A percentile compares a stretch with the other conserved stretches of the same genome.
These are phyloP conservation scores for Cyclargus thomasi DNA, from an alignment of 1,140 invertebrate genomes.

Conservation along the genomic window DNA sequence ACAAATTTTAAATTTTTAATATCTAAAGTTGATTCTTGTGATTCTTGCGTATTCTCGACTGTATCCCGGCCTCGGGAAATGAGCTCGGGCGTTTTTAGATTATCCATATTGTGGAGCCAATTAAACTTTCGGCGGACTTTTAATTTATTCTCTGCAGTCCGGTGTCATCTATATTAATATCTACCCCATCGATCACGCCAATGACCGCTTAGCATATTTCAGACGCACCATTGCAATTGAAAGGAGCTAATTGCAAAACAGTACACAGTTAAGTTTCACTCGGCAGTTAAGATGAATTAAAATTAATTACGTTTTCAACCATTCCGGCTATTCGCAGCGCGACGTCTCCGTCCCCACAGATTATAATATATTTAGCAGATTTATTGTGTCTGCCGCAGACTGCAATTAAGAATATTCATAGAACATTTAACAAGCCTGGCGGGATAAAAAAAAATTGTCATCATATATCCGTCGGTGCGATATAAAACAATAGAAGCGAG, in stretches of 20 bases:
- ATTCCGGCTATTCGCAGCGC: background rate
- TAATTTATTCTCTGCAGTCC: background rate
- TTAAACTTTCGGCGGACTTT: background rate
- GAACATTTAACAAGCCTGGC: background rate
- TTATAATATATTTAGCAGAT: constrained; percentile 12
- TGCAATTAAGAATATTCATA: constrained; percentile 11
- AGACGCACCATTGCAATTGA: background rate
- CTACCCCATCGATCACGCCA: background rate
- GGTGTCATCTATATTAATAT: background rate
- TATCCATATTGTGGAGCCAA: background rate
- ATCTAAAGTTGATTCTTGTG: constrained; percentile 14
- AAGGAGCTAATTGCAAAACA: background rate
- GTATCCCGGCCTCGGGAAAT: background rate
- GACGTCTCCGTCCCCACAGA: background rate
- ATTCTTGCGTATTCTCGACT: constrained; percentile 8
- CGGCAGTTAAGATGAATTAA: background rate
- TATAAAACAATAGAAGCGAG: constrained; percentile 65
- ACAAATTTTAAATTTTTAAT: constrained; percentile 16
- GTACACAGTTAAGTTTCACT: background rate
- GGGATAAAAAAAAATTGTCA: constrained; percentile 46
- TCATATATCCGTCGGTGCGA: constrained; percentile 50
- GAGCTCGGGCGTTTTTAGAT: background rate
- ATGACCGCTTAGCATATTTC: background rate
- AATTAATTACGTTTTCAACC: background rate
- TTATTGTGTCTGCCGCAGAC: constrained; percentile 1